phyloP scores from a whole-genome alignment of 2,888 invertebrate species.

The Callinectes sapidus region DNA sequence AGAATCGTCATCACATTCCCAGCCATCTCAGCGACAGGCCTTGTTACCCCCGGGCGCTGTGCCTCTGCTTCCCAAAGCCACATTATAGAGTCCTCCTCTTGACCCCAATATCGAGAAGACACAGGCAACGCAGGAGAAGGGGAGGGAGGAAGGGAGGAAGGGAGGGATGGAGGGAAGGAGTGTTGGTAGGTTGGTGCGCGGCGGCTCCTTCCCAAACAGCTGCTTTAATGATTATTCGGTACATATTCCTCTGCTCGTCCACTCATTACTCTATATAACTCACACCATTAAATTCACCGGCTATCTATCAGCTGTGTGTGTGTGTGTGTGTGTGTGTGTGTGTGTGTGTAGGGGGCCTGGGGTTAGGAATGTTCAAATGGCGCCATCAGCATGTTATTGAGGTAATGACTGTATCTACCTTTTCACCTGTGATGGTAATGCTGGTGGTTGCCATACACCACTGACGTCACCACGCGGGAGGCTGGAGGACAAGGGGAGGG shows the following conservation, averaged over 20 bases:
- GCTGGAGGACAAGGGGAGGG: neutral
- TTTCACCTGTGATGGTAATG: neutral
- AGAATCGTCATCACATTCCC: neutral
- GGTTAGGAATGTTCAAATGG: neutral
- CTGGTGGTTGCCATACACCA: neutral
- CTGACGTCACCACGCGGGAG: neutral
- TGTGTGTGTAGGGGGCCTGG: neutral
- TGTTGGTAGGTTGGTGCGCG: neutral
- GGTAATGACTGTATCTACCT: neutral
- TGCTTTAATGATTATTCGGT: neutral
- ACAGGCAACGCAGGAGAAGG: neutral
- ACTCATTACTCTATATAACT: neutral
- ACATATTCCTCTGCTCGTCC: constrained; percentile 1
- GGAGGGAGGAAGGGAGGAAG: no score
- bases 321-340: constrained; percentile 12
- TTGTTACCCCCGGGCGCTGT: neutral
- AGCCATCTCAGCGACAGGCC: neutral
- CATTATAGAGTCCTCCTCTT: constrained; percentile 8
- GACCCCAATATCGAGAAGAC: neutral
- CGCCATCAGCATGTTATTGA: neutral
- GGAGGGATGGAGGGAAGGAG: no score
- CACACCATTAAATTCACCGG: neutral
- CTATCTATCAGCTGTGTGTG: neutral
- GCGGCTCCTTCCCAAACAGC: neutral
- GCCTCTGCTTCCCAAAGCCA: neutral